These are phyloP conservation scores for Ifrita kowaldi DNA, from an alignment of 2,113 vertebrate genomes.

Conservation along the genomic window DNA sequence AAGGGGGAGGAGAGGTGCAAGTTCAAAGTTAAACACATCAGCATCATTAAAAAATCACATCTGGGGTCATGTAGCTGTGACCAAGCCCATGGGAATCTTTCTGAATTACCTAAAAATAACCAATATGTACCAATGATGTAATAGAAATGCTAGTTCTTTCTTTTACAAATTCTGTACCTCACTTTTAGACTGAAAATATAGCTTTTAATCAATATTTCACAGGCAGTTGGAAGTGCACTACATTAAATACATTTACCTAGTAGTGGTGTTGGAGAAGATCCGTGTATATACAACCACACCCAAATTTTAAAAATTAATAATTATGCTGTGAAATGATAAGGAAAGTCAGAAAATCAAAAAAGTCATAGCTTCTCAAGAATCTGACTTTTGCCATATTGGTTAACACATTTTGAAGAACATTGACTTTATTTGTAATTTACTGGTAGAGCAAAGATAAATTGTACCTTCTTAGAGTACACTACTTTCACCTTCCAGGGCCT, in stretches of 20 bases:
- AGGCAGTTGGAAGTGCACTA: background rate
- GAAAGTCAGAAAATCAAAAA: background rate
- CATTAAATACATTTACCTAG: background rate
- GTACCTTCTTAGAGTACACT: background rate
- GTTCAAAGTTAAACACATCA: background rate
- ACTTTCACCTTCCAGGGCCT: background rate
- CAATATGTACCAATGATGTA: background rate
- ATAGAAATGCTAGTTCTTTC: background rate
- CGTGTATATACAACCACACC: accelerated
- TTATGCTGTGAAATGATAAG: background rate
- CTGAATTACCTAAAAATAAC: background rate
- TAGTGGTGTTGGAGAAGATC: background rate
- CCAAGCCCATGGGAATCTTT: background rate
- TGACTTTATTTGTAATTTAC: background rate
- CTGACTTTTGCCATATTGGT: background rate
- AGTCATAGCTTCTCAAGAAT: background rate
- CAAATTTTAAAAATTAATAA: background rate
- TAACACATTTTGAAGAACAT: background rate
- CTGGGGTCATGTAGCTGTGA: background rate
- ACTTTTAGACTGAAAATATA: background rate
- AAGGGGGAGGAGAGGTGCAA: background rate
- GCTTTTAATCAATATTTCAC: background rate
- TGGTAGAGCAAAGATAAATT: background rate
- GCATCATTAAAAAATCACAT: background rate
- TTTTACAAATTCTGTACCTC: background rate